Base-by-base conservation (phyloP, 2,113 vertebrate genomes). In the Cricetomys ansorgei region DNA sequence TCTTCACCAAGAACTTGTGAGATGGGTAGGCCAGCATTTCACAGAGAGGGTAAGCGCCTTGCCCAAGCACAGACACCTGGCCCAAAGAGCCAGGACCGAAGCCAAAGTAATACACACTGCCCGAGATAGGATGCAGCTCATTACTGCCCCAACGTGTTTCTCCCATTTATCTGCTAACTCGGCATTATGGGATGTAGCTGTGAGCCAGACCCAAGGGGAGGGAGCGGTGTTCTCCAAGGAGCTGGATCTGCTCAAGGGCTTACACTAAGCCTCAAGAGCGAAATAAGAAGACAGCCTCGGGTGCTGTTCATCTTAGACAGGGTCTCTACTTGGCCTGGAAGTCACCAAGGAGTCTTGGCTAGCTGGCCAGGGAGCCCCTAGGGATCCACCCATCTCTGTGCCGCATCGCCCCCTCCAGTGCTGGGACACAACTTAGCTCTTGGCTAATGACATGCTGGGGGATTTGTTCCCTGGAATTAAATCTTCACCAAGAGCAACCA, bases 141-240 rank as follows among this genome's bases (percentile, higher is more conserved):
- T 19, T 55, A 3, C 21, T 29, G 7, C 69, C n/a, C 37, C 62
- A 45, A 27, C 7, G 0, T 25, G 8, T 16, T 12, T 29, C 19
- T n/a, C 64, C 45, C 17, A 21, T 4, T 23, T 29, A 86, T 27
- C 37, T 69, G 88, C 2, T 29, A 21, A 27, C 19, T 0, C 27
- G 45, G 37, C 1, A 1, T 21, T 0, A 11, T 0, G 29, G 19
- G n/a, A 5, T 3, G 12, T 15, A 1, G 19, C 1, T 3, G 11
- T 0, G 43, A 11, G 77, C 62, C 19, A 1, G 4, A 34, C 53
- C 12, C 64, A 31, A 23, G 4, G 5, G 3, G 2, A 23, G 23
- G 59, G n/a, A n/a, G n/a, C n/a, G n/a, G 7, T 11, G 5, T 25
- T 65, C 84, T 27, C 59, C 64, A 27, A 37, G 59, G 43, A 19